Evolutionary conservation across 2,888 invertebrate species (phyloP), one percentile per base, ranked within the genome.

Genomic region (Cancer borealis): DNA sequence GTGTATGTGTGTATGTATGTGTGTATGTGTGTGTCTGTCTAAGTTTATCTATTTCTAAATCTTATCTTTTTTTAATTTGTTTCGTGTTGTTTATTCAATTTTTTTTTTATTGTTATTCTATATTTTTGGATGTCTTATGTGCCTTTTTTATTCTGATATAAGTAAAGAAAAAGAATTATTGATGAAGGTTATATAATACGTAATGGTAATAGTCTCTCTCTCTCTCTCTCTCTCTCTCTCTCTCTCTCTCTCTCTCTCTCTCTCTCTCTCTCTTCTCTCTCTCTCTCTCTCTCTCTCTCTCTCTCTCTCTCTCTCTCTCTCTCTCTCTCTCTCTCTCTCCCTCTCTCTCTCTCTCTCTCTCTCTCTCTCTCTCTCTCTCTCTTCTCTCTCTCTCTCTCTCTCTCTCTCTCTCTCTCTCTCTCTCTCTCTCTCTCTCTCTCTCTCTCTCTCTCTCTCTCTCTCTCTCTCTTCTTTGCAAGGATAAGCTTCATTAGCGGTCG

Each of bases 181-280:
- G 39, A 39, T 39, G 39, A 2, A 39, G 39, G 39, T 39, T 39
- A 39, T 39, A 39, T 2, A 39, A 39, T 39, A 39, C 39, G 2
- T 39, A 39, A 39, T 39, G 39, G 39, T 39, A 39, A 39, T 39
- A 39, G n/a, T 73, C 73, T 73, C 73, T 73, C 73, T 73, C 73
- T 73, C 73, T 73, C 91, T 91, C 91, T 91, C 91, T 91, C 91
- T 91, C 60, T 88, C 88, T 88, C 88, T 88, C 88, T 88, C 73
- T 73, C 73, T 73, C 73, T 73, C 45, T 90, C 49, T 90, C 47
- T 90, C 90, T 46, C 46, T 90, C 46, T 47, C 49, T 90, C 49
- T 90, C 49, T 90, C 49, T 49, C 90, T 90, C 46, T 49, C 39
- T 91, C 54, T n/a, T 54, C 54, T 54, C 54, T 54, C 54, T 54